These are phyloP conservation scores for Netelia inedita DNA, from an alignment of 2,888 invertebrate species.

Conservation along the genomic window DNA sequence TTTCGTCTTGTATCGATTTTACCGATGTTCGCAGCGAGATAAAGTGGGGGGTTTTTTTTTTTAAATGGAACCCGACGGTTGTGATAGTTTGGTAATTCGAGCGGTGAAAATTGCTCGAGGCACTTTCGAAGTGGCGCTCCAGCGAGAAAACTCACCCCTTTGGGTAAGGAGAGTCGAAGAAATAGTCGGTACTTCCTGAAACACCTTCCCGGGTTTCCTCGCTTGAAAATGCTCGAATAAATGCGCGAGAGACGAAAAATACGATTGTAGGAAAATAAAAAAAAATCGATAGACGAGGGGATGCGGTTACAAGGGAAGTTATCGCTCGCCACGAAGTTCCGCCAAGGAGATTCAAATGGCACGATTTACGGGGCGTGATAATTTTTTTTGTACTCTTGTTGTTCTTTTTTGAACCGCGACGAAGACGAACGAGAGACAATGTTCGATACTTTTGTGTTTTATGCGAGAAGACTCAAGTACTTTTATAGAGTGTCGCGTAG, in stretches of 20 bases:
- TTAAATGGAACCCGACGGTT: neutral
- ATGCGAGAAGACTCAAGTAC: neutral
- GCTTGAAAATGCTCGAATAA: constrained; percentile 44
- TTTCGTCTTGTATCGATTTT: neutral
- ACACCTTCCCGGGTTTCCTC: constrained; percentile 38
- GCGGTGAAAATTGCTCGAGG: neutral
- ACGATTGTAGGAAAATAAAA: constrained; percentile 34
- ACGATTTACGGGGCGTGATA: neutral
- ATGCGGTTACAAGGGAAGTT: neutral
- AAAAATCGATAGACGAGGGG: constrained; percentile 51
- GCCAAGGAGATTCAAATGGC: neutral
- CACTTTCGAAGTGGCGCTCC: constrained; percentile 2
- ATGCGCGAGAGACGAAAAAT: constrained; percentile 48
- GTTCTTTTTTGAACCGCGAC: neutral
- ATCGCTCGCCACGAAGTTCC: neutral
- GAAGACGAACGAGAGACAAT: constrained; percentile 5
- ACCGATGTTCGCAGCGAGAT: neutral
- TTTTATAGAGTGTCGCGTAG: constrained; percentile 22
- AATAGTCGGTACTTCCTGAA: constrained; percentile 8
- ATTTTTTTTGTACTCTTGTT: neutral
- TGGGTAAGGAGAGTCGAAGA: neutral
- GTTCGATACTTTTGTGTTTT: constrained; percentile 20
- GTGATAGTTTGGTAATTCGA: neutral
- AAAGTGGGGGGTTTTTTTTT: neutral
- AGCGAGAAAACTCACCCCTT: constrained; percentile 2